Conservation (phyloP, 2,888 invertebrate species). For the Ypsolopha scabrella region DNA sequence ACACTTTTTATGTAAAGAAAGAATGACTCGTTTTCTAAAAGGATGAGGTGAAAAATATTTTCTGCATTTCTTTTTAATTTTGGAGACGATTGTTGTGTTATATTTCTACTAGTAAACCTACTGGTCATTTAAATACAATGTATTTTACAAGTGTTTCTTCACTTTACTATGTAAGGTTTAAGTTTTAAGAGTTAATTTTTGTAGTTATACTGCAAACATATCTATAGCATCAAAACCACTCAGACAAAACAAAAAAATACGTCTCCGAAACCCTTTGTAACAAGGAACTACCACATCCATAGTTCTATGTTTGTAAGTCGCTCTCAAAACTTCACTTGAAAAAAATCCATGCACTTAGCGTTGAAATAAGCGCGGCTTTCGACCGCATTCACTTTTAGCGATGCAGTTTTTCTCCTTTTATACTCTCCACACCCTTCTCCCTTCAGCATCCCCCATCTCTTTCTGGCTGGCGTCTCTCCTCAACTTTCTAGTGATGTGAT, state of each 20-base stretch:
- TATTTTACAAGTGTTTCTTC: too few species aligned
- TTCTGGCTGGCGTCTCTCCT: constrained; percentile 40
- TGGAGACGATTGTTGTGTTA: too few species aligned
- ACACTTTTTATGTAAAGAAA: too few species aligned
- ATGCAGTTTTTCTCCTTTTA: constrained; percentile 69
- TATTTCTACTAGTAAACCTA: too few species aligned
- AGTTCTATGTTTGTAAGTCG: constrained; percentile 11
- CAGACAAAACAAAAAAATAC: neutral
- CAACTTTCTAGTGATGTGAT: constrained; percentile 17
- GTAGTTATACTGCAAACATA: too few species aligned
- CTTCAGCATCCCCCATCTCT: constrained; percentile 48
- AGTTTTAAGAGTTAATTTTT: too few species aligned
- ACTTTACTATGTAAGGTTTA: too few species aligned
- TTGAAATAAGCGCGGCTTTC: constrained; percentile 67
- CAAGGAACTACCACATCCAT: constrained; percentile 3
- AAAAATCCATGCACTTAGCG: constrained; percentile 68
- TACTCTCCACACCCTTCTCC: constrained; percentile 61
- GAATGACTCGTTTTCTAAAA: too few species aligned
- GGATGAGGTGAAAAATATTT: too few species aligned
- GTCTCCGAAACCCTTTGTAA: neutral
- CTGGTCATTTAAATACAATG: too few species aligned
- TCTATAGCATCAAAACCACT: neutral
- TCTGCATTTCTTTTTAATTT: too few species aligned
- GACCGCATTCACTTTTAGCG: constrained; percentile 71
- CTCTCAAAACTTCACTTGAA: constrained; percentile 59